Conservation (phyloP, 2,113 vertebrate genomes). For the Delphinapterus leucas region DNA sequence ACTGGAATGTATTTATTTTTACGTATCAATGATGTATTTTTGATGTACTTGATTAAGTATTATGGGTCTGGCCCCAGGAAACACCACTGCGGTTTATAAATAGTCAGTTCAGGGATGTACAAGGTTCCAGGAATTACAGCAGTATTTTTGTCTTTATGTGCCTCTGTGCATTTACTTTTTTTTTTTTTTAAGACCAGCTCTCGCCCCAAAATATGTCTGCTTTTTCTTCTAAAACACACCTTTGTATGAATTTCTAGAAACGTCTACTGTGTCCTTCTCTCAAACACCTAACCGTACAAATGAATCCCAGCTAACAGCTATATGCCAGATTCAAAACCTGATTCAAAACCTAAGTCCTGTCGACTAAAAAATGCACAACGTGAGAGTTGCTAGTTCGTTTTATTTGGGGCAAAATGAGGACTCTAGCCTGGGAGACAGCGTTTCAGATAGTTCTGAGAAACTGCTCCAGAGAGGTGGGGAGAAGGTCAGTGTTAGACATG, state of each 20-base stretch:
- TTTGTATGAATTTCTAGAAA: not conserved
- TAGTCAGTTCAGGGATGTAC: constrained; percentile 29
- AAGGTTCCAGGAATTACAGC: constrained; percentile 54
- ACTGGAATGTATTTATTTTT: constrained; percentile 65
- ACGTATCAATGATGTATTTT: constrained; percentile 63
- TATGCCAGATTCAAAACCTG: not conserved
- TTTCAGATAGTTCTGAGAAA: not conserved
- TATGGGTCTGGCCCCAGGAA: constrained; percentile 56
- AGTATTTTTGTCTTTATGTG: constrained; percentile 20
- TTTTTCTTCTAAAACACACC: not conserved
- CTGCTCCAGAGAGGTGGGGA: not conserved
- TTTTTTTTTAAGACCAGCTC: not conserved
- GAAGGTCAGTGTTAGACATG: not conserved
- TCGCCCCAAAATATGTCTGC: not conserved
- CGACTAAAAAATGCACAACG: not conserved
- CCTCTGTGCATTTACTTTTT: not conserved
- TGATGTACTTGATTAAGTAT: constrained; percentile 58
- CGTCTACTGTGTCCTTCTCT: not conserved
- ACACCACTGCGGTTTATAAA: constrained; percentile 55
- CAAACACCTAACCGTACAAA: not conserved
- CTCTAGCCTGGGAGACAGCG: not conserved
- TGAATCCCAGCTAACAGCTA: not conserved
- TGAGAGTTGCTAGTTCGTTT: not conserved
- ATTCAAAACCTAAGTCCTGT: not conserved
- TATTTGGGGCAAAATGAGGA: not conserved